These are phyloP conservation scores for Campylomormyrus numenius DNA, from an alignment of 2,113 vertebrate species.

Conservation along the genomic window DNA sequence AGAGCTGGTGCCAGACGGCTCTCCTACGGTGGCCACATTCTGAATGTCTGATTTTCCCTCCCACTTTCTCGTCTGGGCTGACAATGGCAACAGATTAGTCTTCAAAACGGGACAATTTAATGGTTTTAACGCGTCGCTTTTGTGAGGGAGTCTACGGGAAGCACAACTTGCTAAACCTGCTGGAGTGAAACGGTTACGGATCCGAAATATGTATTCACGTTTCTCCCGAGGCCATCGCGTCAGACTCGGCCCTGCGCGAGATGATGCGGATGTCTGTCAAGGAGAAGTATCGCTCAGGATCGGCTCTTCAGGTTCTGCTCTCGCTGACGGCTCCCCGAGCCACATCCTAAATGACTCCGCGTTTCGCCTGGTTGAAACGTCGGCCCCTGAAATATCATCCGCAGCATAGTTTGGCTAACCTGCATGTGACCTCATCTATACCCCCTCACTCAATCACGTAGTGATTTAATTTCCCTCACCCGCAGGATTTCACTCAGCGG, in stretches of 20 bases:
- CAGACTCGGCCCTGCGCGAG: not conserved
- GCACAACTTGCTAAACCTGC: not conserved
- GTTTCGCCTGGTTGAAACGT: not conserved
- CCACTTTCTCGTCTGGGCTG: not conserved
- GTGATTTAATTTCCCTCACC: not conserved
- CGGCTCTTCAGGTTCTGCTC: not conserved
- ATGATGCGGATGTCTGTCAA: not conserved
- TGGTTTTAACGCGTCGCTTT: not conserved
- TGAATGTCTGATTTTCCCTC: not conserved
- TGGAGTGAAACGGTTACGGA: not conserved
- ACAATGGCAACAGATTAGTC: not conserved
- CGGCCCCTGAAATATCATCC: not conserved
- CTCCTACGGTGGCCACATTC: not conserved
- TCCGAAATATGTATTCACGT: not conserved
- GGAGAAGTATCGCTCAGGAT: not conserved
- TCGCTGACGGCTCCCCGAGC: not conserved
- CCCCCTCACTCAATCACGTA: not conserved
- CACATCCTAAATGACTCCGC: not conserved
- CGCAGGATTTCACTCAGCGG: not conserved
- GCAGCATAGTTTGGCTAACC: not conserved
- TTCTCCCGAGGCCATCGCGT: not conserved
- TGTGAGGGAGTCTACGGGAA: not conserved
- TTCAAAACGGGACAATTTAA: not conserved
- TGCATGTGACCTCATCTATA: not conserved
- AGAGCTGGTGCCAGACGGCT: no score